These are phyloP conservation scores for Pachyseris speciosa DNA, from an alignment of 64 coral and sea anemone species.

Conservation along the genomic window DNA sequence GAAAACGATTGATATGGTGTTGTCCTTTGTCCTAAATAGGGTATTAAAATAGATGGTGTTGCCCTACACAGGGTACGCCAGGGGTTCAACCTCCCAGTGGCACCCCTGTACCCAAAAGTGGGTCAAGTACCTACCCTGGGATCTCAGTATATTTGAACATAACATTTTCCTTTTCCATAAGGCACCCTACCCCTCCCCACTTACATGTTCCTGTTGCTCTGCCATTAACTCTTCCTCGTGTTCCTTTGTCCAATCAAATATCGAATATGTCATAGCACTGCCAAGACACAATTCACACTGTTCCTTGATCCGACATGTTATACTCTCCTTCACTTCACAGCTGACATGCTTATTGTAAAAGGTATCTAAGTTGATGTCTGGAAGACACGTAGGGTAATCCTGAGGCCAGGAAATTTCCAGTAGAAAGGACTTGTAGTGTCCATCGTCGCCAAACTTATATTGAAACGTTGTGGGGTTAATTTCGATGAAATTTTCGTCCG, in stretches of 20 bases:
- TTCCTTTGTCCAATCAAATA: slow-evolving; percentile 96
- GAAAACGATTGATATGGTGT: too few species aligned
- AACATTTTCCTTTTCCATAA: too few species aligned
- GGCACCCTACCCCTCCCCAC: background rate
- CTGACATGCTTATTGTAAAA: slow-evolving; percentile 97
- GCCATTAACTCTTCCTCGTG: slow-evolving; percentile 87
- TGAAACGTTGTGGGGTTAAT: slow-evolving; percentile 87
- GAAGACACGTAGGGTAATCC: slow-evolving; percentile 80
- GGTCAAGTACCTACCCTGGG: too few species aligned
- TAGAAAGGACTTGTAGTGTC: slow-evolving; percentile 90
- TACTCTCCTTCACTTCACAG: slow-evolving; percentile 71
- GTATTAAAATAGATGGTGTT: too few species aligned
- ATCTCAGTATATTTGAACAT: too few species aligned
- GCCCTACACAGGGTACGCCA: too few species aligned
- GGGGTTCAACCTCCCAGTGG: too few species aligned
- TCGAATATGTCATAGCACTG: slow-evolving; percentile 87
- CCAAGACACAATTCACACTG: slow-evolving; percentile 84
- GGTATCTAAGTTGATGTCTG: slow-evolving; percentile 79
- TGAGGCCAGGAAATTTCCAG: slow-evolving; percentile 86
- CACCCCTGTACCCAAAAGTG: too few species aligned
- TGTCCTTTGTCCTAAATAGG: too few species aligned
- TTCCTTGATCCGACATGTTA: slow-evolving; percentile 72
- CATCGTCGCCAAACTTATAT: slow-evolving; percentile 97
- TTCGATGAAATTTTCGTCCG: slow-evolving; percentile 92
- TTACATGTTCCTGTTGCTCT: slow-evolving; percentile 58